Base-by-base conservation (phyloP, 2,797 vertebrate genomes). In the Jordanella pulchra region DNA sequence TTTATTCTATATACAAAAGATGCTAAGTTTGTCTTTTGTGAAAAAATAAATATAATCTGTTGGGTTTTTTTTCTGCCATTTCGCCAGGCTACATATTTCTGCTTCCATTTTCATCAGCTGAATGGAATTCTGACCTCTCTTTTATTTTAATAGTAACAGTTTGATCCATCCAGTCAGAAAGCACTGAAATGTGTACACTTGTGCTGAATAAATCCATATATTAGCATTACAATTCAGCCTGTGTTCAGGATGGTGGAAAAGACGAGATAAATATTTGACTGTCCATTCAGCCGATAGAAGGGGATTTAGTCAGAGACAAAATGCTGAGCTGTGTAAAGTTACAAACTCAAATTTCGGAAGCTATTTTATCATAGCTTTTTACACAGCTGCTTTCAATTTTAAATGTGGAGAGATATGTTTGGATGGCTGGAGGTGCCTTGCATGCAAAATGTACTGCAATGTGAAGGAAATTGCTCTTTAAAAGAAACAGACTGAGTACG, bases 171-270 rank as follows among this genome's bases (percentile, higher is more conserved):
- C 71, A 79, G 84, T 83, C 79, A 80, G 72, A 84, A 82, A 76
- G 82, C 79, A 81, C 85, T 82, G 69, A 86, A 84, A 85, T 81
- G 69, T 42, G 18, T 84, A 83, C 64, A 23, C 73, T 80, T 14
- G 45, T 79, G 82, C 78, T 80, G 89, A 89, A 90, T 89, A 90
- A 89, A 89, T 92, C 53, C 86, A 92, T 91, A 91, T 91, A 90
- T 91, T 83, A 90, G 69, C 81, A 79, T 78, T 81, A 78, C 76
- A 77, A 89, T 86, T 82, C 85, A 84, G 87, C 81, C 58, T 66
- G 73, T 77, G 75, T 77, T 89, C 87, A 88, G 64, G 18, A 71
- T 86, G 74, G 84, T 84, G 86, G 87, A 91, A 89, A 87, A 84
- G 82, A 85, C 80, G 69, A 80, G 78, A 87, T 90, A 87, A 87